Evolutionary conservation across 1,140 invertebrate species (phyloP), one percentile per base, ranked within the genome.

Genomic region (Galleria mellonella): DNA sequence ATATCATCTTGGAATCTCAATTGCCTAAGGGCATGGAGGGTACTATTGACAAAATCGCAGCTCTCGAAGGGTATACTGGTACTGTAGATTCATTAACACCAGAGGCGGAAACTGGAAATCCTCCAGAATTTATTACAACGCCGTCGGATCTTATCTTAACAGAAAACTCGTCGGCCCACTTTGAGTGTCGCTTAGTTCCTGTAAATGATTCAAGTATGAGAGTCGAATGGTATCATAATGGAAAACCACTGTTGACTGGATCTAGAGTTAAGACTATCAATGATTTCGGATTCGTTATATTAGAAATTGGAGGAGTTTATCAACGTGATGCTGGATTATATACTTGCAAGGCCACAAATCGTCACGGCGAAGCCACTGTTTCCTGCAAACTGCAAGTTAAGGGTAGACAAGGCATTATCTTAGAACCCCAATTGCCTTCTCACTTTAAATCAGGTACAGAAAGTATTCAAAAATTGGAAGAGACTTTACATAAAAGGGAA

Each of bases 221-320:
- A 55, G 95, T 98, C 9, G 97, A 98, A 85, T 98, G 97, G 97
- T 98, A 93, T 90, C 96, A 98, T 60, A 97, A 98, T 78, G 97
- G 96, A 27, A 96, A 97, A 87, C 90, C 95, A 7, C 87, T 98
- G 33, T 91, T 93, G 62, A 91, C 94, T 49, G 96, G 95, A 36
- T 96, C 94, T 6, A 90, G 95, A 76, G 92, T 97, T 43, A 96
- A 96, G 72, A 96, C 94, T 0, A 96, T 97, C 46, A 96, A 96
- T 59, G 96, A 98, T 69, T 97, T 97, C 84, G 96, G 96, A 17
- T 97, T 96, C 66, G 96, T 97, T 1, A 97, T 97, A 62, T 84
- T 98, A 33, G 96, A 97, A 89, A 92, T 97, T 30, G 92, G 93
- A 33, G 94, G 94, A 36, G 94, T 96, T 43, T 96, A 96, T 67